Conservation (phyloP, 2,113 vertebrate species). For the Trogon surrucura region DNA sequence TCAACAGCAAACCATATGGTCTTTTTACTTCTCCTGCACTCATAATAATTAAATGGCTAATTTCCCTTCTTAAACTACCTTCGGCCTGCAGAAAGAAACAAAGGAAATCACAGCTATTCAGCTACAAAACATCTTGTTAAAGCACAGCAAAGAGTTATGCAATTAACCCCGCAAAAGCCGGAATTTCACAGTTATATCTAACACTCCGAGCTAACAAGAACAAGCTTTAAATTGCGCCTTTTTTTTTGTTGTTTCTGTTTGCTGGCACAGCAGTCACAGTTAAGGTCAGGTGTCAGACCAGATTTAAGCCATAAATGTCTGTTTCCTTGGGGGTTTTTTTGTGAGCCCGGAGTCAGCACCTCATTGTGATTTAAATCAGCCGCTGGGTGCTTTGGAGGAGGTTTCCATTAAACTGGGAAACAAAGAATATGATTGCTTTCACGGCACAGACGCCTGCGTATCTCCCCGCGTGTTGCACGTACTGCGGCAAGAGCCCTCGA, state of each 20-base stretch:
- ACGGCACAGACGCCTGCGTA: not conserved
- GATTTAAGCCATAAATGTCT: conserved; percentile 60
- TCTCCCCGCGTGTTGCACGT: not conserved
- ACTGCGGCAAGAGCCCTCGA: not conserved
- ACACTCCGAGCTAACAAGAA: conserved; percentile 47
- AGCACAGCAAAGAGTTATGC: conserved; percentile 67
- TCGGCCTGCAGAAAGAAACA: conserved; percentile 74
- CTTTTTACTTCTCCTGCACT: conserved; percentile 73
- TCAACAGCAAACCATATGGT: conserved; percentile 77
- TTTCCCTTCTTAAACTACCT: conserved; percentile 69
- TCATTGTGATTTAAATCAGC: conserved; percentile 70
- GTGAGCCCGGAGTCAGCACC: conserved; percentile 22
- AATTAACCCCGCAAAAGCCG: conserved; percentile 65
- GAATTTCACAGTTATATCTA: conserved; percentile 69
- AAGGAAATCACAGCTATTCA: conserved; percentile 73
- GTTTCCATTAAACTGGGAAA: conserved; percentile 57
- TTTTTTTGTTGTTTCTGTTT: conserved; percentile 33
- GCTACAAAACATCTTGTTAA: conserved; percentile 67
- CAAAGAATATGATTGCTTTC: conserved; percentile 54
- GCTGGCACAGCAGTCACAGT: conserved; percentile 44
- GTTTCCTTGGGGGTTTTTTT: conserved; percentile 42
- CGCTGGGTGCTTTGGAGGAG: conserved; percentile 12
- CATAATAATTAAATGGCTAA: conserved; percentile 77
- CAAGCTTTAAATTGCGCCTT: not conserved
- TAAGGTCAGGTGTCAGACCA: conserved; percentile 53